These are phyloP conservation scores for Mimachlamys varia DNA, from an alignment of 2,888 invertebrate genomes.

Conservation along the genomic window DNA sequence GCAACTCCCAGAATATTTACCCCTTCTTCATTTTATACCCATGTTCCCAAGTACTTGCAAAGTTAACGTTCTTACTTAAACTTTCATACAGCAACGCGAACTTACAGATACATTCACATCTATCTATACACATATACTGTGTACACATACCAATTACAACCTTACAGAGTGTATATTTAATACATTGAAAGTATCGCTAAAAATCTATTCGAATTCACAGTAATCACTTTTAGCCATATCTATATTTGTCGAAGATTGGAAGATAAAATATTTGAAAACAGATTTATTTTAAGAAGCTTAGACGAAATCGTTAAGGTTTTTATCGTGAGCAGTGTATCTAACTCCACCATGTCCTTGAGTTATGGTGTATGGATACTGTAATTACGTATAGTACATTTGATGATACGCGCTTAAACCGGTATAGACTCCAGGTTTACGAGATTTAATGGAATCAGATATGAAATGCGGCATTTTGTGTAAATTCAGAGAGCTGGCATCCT, in stretches of 20 bases:
- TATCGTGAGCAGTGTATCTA: background rate
- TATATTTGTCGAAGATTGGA: background rate
- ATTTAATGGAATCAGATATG: constrained; percentile 11
- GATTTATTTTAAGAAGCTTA: background rate
- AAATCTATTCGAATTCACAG: background rate
- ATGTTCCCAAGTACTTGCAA: too few relatives aligned
- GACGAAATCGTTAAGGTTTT: background rate
- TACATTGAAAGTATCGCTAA: background rate
- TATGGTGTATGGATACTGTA: background rate
- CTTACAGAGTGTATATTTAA: background rate
- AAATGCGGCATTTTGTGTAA: background rate
- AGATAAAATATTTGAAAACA: background rate
- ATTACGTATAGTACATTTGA: background rate
- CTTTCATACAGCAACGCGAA: too few relatives aligned
- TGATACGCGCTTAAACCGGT: background rate
- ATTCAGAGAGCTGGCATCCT: background rate
- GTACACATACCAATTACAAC: too few relatives aligned
- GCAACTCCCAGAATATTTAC: too few relatives aligned
- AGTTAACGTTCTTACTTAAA: too few relatives aligned
- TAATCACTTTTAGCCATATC: background rate
- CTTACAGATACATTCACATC: background rate
- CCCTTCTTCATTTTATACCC: too few relatives aligned
- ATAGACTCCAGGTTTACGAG: background rate
- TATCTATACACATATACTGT: background rate
- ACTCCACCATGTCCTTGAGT: background rate